Evolutionary conservation across 2,888 invertebrate genomes (phyloP), one percentile per base, ranked within the genome.

Genomic region (Ochropleura leucogaster): DNA sequence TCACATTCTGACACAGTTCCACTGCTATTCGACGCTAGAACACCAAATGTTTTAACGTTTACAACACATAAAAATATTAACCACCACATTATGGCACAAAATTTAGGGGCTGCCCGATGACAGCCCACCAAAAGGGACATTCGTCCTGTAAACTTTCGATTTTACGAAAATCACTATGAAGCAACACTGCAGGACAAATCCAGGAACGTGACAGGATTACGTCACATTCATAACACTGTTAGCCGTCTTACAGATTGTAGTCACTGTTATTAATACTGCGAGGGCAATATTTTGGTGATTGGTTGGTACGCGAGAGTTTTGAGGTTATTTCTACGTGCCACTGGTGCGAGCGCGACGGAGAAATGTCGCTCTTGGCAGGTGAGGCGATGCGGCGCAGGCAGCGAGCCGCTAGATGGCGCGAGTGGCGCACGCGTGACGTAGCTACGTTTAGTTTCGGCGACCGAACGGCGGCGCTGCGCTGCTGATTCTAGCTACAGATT

Each of bases 271-370:
- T 90, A 90, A 88, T 90, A 90, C 89, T 85, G 85, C 83, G 89
- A 89, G 91, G 88, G 88, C 90, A 94, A 93, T 94, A 95, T 95
- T 95, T 94, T 92, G 91, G 85, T 93, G 92, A 92, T 92, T 91
- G 91, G 91, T 92, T 93, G 86, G 87, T 91, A 90, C 92, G 92
- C 92, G 94, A 93, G 89, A 89, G 92, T 94, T 96, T 96, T 94
- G 94, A 96, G 96, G 96, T 96, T 96, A 96, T 92, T 94, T 93
- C 93, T 95, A 95, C 95, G 96, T 96, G 95, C 94, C 94, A 94
- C 94, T 94, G 91, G 94, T 94, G 95, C 92, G 95, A 95, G 93
- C 95, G 95, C 95, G 95, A 95, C 93, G 92, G 96, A 93, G 93
- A 94, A 94, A 92, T 94, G 93, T 93, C 91, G 90, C 86, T 85